Base-by-base conservation (phyloP, 2,888 invertebrate species). In the Calephelis perditalis region DNA sequence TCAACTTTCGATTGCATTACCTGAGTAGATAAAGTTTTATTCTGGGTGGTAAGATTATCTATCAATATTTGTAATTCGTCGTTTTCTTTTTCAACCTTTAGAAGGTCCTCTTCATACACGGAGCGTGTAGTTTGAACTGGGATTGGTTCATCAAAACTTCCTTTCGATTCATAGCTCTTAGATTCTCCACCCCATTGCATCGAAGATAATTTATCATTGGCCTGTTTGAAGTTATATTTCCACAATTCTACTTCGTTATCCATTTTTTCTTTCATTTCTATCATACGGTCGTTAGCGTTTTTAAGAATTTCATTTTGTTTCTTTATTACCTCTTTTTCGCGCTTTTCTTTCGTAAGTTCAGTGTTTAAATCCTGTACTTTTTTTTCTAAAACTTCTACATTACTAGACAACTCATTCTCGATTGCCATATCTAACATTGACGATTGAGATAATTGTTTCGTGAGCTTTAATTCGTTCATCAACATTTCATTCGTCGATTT, bases 231-330 rank as follows among this genome's bases (percentile, higher is more conserved):
- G 74, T 95, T 93, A 62, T 92, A 92, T 74, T 95, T 94, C 89
- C 94, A 94, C 72, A 94, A 89, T 66, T 95, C 92, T 26, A 96
- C 86, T 75, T 96, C 95, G 74, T 92, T 92, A 70, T 96, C 96
- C 78, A 96, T 93, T 65, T 94, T 94, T 75, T 96, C 96, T 81
- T 96, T 97, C 82, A 95, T 93, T 74, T 97, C 96, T 2, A 93
- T 85, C 75, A 96, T 92, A 64, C 94, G 92, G 58, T 96, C 96
- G 76, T 96, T 96, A 1, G 95, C 95, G 43, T 93, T 91, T 15
- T 93, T 93, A 57, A 97, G 84, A 5, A 94, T 92, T 72, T 96
- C 96, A 59, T 96, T 91, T 76, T 94, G 93, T 74, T 95, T 95
- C 45, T 89, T 74, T 3, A 96, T 76, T 56, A 92, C 90, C 59